Conservation (phyloP, 2,113 vertebrate genomes). For the Zosterops hypoxanthus region DNA sequence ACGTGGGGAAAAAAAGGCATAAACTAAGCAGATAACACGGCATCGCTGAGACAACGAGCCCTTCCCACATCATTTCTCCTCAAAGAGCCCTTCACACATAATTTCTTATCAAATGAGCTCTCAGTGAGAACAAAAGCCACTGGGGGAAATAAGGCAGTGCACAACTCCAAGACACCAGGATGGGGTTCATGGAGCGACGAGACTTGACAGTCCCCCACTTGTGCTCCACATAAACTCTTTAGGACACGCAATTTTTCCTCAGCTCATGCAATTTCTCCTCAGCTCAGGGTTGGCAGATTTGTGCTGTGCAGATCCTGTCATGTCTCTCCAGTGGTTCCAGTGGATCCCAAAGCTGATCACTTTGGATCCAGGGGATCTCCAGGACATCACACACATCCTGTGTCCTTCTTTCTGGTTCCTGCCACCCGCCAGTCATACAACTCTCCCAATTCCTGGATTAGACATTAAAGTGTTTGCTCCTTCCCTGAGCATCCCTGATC, state of each 20-base stretch:
- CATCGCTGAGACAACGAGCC: background rate
- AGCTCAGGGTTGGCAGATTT: background rate
- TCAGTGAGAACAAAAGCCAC: background rate
- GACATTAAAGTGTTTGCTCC: background rate
- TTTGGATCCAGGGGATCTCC: background rate
- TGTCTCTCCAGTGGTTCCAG: no score
- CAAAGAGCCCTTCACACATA: background rate
- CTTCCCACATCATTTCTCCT: background rate
- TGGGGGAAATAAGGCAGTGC: background rate
- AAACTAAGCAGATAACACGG: no score
- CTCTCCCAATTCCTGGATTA: background rate
- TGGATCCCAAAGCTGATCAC: background rate
- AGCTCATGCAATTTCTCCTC: background rate
- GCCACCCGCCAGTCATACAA: background rate
- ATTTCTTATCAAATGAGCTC: background rate
- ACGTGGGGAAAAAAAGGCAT: background rate
- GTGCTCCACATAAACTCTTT: background rate
- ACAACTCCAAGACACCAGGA: no score
- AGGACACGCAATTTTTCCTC: fast-evolving
- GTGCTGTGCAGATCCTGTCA: fast-evolving
- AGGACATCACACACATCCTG: fast-evolving
- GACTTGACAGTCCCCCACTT: no score
- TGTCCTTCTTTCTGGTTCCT: background rate
- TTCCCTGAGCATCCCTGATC: background rate
- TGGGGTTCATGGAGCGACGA: fast-evolving